phyloP scores from a whole-genome alignment of 2,797 vertebrate genomes.

The Trichosurus vulpecula region DNA sequence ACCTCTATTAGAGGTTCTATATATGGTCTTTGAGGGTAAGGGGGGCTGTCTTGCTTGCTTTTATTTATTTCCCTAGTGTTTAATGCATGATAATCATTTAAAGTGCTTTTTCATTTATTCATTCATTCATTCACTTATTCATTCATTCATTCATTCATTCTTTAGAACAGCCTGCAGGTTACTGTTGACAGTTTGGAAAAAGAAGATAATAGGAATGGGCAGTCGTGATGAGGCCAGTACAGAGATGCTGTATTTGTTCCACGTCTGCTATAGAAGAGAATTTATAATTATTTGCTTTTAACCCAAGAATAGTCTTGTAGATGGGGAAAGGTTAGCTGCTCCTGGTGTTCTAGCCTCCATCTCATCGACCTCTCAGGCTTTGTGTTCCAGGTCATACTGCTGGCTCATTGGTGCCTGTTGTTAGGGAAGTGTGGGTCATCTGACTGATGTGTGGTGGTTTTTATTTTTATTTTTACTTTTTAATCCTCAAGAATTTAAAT shows the following conservation, averaged over 20 bases:
- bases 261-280: conserved; percentile 37
- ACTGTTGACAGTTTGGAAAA: conserved; percentile 48
- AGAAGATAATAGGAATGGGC: conserved; percentile 26
- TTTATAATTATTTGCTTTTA: conserved; percentile 37
- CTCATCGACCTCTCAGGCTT: neutral
- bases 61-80: neutral
- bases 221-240: conserved; percentile 31
- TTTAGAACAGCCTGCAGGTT: neutral
- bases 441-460: conserved; percentile 24
- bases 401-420: conserved; percentile 46
- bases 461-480: conserved; percentile 43
- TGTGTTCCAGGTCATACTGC: neutral
- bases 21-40: neutral
- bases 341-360: conserved; percentile 33
- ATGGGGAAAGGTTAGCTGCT: conserved; percentile 50
- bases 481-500: neutral
- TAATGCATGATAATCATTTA: neutral
- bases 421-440: conserved; percentile 38
- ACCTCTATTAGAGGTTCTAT: neutral
- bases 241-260: conserved; percentile 11
- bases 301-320: neutral
- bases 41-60: neutral
- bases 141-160: too few species aligned
- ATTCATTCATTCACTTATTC: neutral
- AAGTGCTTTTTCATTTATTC: neutral